Percentiles rank a stretch among this genome's conserved stretches.
Evolutionary conservation across 2,797 vertebrate genomes (phyloP).

Genomic region (Sebastes miniatus): DNA sequence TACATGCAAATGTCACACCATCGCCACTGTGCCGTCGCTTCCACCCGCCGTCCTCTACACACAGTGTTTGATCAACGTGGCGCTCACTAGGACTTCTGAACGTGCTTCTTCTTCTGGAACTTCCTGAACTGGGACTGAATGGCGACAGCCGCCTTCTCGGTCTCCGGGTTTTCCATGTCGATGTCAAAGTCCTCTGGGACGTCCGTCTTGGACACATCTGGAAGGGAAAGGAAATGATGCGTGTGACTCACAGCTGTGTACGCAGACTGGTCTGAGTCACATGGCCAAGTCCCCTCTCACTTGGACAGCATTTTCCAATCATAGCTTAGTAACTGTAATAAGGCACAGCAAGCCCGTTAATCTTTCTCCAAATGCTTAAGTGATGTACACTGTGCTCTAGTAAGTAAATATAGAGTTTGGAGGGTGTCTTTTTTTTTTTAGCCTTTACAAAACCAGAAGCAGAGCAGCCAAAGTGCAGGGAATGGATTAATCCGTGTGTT

Average conservation of each 20-base stretch:
- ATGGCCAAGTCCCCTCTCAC: not conserved
- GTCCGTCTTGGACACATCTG: constrained; percentile 89
- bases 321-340: not conserved
- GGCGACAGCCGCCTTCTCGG: constrained; percentile 94
- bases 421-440: not conserved
- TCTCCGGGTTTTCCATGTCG: constrained; percentile 96
- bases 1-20: constrained; percentile 83
- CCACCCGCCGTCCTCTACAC: constrained; percentile 36
- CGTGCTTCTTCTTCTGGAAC: constrained; percentile 98
- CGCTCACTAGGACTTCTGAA: constrained; percentile 89
- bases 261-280: not conserved
- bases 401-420: not conserved
- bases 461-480: not conserved
- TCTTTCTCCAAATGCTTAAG: not conserved
- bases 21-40: constrained; percentile 53
- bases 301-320: not conserved
- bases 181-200: constrained; percentile 96
- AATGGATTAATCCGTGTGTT: not conserved
- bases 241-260: not conserved
- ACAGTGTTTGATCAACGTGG: constrained; percentile 60
- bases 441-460: not conserved
- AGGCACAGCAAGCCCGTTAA: not conserved
- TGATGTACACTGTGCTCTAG: not conserved
- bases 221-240: constrained; percentile 1
- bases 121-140: constrained; percentile 99